phyloP scores from a whole-genome alignment of 2,888 invertebrate species.

The Acrocyrtus sp. region DNA sequence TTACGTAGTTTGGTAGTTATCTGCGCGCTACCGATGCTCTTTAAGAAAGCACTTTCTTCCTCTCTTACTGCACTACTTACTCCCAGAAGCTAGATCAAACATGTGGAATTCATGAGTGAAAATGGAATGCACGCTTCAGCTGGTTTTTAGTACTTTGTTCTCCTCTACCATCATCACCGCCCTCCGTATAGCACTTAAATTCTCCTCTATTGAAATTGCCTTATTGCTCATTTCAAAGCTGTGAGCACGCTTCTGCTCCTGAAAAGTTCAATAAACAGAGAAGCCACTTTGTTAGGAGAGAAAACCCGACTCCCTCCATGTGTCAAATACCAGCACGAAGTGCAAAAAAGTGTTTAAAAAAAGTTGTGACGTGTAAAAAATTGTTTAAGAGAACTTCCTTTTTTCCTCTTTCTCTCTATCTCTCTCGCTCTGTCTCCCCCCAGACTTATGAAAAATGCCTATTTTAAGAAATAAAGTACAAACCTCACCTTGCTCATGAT shows the following conservation, averaged over 20 bases:
- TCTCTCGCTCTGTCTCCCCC: neutral
- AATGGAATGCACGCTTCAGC: conserved; percentile 45
- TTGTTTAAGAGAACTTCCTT: neutral
- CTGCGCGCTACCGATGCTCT: too few relatives aligned
- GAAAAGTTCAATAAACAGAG: conserved; percentile 31
- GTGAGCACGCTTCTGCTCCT: too few relatives aligned
- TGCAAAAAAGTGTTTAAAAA: neutral
- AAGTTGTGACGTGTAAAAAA: neutral
- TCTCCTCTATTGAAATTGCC: neutral
- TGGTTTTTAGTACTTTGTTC: conserved; percentile 11
- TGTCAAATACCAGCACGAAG: conserved; percentile 10
- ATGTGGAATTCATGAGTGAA: conserved; percentile 33
- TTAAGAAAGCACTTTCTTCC: too few relatives aligned
- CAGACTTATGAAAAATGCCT: too few relatives aligned
- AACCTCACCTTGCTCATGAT: too few relatives aligned
- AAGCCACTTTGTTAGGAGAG: neutral
- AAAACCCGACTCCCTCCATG: conserved; percentile 10
- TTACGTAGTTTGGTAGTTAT: too few relatives aligned
- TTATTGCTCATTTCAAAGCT: conserved; percentile 13
- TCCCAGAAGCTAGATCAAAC: too few relatives aligned
- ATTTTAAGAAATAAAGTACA: too few relatives aligned
- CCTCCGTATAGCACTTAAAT: neutral
- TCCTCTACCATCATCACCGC: neutral
- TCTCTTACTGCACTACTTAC: too few relatives aligned
- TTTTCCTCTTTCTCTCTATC: too few relatives aligned